A percentile compares a stretch with the other conserved stretches of the same genome.
Evolutionary conservation across 2,888 invertebrate species (phyloP).

Genomic region (Eucera pruinosa): DNA sequence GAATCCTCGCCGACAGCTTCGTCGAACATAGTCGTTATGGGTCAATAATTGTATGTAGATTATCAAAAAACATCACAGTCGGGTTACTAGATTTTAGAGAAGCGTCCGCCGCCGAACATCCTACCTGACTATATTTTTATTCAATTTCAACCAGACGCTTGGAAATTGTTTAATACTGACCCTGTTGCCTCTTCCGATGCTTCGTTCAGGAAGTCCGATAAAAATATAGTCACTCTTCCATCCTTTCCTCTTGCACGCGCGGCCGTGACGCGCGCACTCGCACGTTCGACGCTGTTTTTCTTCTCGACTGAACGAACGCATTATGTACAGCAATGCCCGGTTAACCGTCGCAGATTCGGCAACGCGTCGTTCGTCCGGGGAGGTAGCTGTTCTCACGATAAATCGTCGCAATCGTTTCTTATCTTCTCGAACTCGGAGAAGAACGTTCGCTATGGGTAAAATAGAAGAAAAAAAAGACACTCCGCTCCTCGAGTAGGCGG

Average conservation of each 20-base stretch:
- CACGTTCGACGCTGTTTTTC: constrained; percentile 15
- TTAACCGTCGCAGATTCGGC: too few relatives aligned
- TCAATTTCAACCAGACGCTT: neutral
- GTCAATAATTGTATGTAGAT: constrained; percentile 73
- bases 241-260: constrained; percentile 12
- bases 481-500: too few relatives aligned
- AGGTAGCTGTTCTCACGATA: too few relatives aligned
- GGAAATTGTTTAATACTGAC: neutral
- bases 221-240: constrained; percentile 21
- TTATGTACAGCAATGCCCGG: too few relatives aligned
- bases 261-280: too few relatives aligned
- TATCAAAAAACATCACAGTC: constrained; percentile 81
- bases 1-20: constrained; percentile 47
- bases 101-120: constrained; percentile 53
- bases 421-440: too few relatives aligned
- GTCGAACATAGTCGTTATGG: constrained; percentile 60
- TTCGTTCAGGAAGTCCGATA: constrained; percentile 7
- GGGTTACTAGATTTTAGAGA: constrained; percentile 73
- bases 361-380: too few relatives aligned
- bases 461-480: too few relatives aligned
- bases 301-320: neutral
- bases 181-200: neutral
- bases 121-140: constrained; percentile 24
- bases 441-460: too few relatives aligned
- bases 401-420: too few relatives aligned